These are phyloP conservation scores for Malaclemys terrapin DNA, from an alignment of 2,113 vertebrate species.

Conservation along the genomic window DNA sequence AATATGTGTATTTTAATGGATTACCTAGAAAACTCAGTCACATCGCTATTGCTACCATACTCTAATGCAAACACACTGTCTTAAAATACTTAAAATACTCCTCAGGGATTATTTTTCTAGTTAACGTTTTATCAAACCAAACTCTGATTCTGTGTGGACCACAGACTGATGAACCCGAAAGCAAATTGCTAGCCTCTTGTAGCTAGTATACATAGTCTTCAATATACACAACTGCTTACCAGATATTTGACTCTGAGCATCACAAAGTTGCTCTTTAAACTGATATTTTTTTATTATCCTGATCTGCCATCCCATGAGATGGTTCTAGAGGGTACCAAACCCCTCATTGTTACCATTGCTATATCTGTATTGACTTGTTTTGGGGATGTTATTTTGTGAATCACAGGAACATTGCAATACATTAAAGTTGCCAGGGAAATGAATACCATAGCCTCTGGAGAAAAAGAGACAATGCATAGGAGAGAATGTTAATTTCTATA, in stretches of 20 bases:
- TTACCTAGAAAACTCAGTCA: accelerated
- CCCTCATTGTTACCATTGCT: not conserved
- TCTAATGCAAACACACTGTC: not conserved
- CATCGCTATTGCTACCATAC: not conserved
- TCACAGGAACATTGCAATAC: not conserved
- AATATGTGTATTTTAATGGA: not conserved
- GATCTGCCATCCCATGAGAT: not conserved
- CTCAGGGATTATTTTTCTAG: not conserved
- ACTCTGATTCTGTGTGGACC: not conserved
- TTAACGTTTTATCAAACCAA: not conserved
- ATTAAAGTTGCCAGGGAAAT: constrained; percentile 3
- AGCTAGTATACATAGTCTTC: not conserved
- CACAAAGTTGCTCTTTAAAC: not conserved
- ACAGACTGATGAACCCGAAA: not conserved
- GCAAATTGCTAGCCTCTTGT: not conserved
- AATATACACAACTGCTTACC: accelerated
- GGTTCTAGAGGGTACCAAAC: not conserved
- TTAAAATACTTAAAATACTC: not conserved
- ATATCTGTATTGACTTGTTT: not conserved
- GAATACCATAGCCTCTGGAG: accelerated
- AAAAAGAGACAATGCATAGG: not conserved
- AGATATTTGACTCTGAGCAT: not conserved
- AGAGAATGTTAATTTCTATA: not conserved
- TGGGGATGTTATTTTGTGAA: not conserved
- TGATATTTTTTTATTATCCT: not conserved